Conservation (phyloP, 2,797 vertebrate species). For the Lycodopsis pacificus region DNA sequence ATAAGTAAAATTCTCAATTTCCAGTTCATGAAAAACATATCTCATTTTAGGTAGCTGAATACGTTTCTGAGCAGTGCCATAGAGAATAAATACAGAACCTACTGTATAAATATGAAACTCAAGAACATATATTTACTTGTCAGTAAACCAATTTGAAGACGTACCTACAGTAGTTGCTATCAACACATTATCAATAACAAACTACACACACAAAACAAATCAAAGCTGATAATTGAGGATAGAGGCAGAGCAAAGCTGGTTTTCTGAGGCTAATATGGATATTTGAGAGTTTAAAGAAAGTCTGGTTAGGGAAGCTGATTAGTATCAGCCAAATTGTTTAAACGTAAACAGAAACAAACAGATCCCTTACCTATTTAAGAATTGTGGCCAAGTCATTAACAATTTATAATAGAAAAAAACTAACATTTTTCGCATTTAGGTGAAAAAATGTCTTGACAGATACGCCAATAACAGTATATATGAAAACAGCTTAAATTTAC, state of each 20-base stretch:
- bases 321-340: not conserved
- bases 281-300: not conserved
- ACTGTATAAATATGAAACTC: constrained; percentile 43
- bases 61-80: not conserved
- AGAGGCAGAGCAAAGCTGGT: not conserved
- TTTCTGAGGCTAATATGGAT: constrained; percentile 6
- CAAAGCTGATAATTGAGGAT: not conserved
- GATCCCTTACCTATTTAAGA: not conserved
- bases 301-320: not conserved
- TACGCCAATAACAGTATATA: not conserved
- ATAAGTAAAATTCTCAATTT: not conserved
- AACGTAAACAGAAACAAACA: not conserved
- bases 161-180: constrained; percentile 32
- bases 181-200: constrained; percentile 12
- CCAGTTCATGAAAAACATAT: constrained; percentile 27
- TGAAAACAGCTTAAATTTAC: not conserved
- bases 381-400: not conserved
- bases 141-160: constrained; percentile 17
- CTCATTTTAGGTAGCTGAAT: constrained; percentile 18
- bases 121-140: constrained; percentile 17
- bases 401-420: not conserved
- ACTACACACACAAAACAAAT: not conserved
- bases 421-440: constrained; percentile 22
- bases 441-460: not conserved
- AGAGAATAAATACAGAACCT: constrained; percentile 36